phyloP scores from a whole-genome alignment of 2,888 invertebrate species.

The Drosophila borborema region DNA sequence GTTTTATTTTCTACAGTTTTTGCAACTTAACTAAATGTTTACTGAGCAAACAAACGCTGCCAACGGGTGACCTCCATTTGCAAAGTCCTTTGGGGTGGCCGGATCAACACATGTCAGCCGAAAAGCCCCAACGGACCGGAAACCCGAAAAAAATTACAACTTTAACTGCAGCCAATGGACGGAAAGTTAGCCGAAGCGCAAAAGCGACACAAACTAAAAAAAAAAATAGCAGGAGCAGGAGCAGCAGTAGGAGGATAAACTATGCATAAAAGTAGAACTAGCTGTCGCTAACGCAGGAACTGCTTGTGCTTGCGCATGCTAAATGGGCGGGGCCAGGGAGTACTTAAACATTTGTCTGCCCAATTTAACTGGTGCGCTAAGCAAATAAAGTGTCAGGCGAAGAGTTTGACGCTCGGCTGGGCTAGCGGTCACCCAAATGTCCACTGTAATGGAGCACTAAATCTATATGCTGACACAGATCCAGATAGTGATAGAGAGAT shows the following conservation, averaged over 20 bases:
- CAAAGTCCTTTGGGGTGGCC: constrained; percentile 21
- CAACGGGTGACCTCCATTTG: constrained; percentile 33
- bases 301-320: constrained; percentile 13
- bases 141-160: constrained; percentile 38
- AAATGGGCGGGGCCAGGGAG: constrained; percentile 7
- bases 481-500: constrained; percentile 53
- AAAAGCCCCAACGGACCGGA: constrained; percentile 28
- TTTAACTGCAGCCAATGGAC: constrained; percentile 57
- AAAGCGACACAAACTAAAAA: constrained; percentile 23
- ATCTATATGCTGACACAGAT: constrained; percentile 64
- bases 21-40: constrained; percentile 33
- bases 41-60: constrained; percentile 41
- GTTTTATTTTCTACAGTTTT: background rate
- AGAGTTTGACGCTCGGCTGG: constrained; percentile 33
- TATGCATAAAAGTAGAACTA: constrained; percentile 10
- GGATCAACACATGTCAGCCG: constrained; percentile 46
- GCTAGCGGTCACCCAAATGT: constrained; percentile 41
- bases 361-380: constrained; percentile 64
- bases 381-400: constrained; percentile 52
- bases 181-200: constrained; percentile 35
- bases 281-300: constrained; percentile 7
- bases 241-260: background rate
- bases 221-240: background rate
- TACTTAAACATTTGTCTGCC: constrained; percentile 68
- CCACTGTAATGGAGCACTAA: constrained; percentile 67